Base-by-base conservation (phyloP, 1,140 invertebrate genomes). In the Spodoptera litura region DNA sequence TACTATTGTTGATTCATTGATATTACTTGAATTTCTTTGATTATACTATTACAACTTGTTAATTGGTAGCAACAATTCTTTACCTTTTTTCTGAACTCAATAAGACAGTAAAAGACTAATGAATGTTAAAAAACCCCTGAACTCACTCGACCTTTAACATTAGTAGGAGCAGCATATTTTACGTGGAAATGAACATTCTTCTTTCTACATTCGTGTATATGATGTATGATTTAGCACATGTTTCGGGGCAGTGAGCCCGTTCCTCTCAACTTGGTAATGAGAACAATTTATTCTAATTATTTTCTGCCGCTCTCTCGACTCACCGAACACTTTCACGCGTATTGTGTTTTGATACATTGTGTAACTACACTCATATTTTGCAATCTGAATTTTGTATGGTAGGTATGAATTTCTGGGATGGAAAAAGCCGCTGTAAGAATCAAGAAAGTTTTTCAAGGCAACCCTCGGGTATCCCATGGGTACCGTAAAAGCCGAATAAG, bases 221-320 rank as follows among this genome's bases (percentile, higher is more conserved):
- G 75, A 83, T 83, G 80, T 83, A 83, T 80, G 66, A 77, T 77
- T 78, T 78, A 68, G 61, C 68, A 79, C 77, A 84, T 79, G 64
- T 64, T 81, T 74, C 68, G 27, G 76, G 68, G 49, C 64, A 61
- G 68, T 74, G 52, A 76, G 72, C 80, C 70, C 56, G 79, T 75
- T 59, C 61, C 35, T 75, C 35, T 51, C 49, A 84, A 82, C 73
- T 84, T 82, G 38, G 76, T 84, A 84, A 84, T 84, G 73, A 80
- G 83, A 76, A 80, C 62, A 82, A 84, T 84, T 84, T 79, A 82
- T 84, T 84, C 77, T 84, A 82, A 84, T 82, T 84, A 84, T 84
- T 81, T 74, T 68, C 55, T 79, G 61, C 61, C 56, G 73, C 78
- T 70, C 49, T 77, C 71, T 51, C 38, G 20, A 55, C 74, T 56